Evolutionary conservation across 2,888 invertebrate genomes (phyloP), one percentile per base, ranked within the genome.

Genomic region (Cephus nigrinus): DNA sequence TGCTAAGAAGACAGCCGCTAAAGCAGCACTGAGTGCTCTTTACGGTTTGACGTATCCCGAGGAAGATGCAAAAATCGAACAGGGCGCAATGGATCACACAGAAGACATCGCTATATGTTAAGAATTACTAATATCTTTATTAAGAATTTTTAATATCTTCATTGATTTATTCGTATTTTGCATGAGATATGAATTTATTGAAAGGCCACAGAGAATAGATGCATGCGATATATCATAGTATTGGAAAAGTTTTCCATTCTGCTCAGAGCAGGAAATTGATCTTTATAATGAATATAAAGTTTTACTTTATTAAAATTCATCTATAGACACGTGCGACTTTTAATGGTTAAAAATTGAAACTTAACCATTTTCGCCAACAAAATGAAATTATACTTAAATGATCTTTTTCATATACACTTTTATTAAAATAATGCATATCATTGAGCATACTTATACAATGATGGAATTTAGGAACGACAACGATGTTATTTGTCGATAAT

Each of bases 1-100:
- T 81, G 91, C 91, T 0, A 91, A 91, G 80, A 91, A 91, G 79
- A 81, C 86, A 75, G 90, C 91, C 12, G 91, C 91, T 11, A 91
- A 91, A 78, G 82, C 86, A 77, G 91, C 91, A 3, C 82, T 91
- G 4, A 75, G 86, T 35, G 87, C 87, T 12, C 83, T 91, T 23
- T 91, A 87, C 71, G 83, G 85, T 36, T 84, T 91, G 32, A 82
- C 79, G 5, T 91, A 91, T 80, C 90, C 90, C 9, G 90, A 90
- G n/a, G 88, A 88, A 75, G 55, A 55, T 23, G 33, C 68, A 11
- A 87, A 86, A 75, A n/a, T 71, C 34, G 78, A 78, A 55, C 75
- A 72, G 55, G 68, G 75, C 15, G 78, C 30, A 12, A 40, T 34
- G 11, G 83, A 85, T 32, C 79, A 71, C 33, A 75, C 79, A 0